phyloP scores from a whole-genome alignment of 1,140 invertebrate species.

The Conus betulinus region DNA sequence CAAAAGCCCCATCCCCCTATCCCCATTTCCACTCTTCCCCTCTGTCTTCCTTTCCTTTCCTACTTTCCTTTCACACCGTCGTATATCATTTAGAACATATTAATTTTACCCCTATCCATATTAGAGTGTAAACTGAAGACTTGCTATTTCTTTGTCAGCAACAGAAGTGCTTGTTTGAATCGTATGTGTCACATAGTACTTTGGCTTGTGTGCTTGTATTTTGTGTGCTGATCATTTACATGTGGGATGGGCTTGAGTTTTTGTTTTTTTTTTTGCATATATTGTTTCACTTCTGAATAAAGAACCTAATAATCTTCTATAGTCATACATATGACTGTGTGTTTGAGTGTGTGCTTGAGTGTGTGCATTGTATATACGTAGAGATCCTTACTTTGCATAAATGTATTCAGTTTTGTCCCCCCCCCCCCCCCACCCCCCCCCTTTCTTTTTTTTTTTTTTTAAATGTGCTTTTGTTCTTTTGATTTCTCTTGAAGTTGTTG shows the following conservation, averaged over 20 bases:
- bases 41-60: too few relatives aligned
- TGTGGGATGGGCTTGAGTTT: conserved; percentile 5
- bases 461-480: neutral
- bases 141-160: too few relatives aligned
- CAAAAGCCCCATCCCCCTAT: too few relatives aligned
- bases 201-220: neutral
- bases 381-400: neutral
- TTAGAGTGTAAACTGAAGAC: too few relatives aligned
- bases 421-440: too few relatives aligned
- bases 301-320: neutral
- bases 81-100: too few relatives aligned
- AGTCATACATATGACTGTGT: neutral
- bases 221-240: neutral
- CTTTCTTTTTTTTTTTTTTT: neutral
- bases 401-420: neutral
- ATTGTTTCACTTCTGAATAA: neutral
- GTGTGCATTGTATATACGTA: neutral
- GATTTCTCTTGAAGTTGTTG: conserved; percentile 7
- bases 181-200: neutral
- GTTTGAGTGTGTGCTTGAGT: neutral
- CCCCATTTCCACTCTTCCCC: too few relatives aligned
- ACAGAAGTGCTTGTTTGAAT: neutral
- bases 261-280: neutral
- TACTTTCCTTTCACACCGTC: too few relatives aligned
- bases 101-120: too few relatives aligned